Evolutionary conservation across 2,888 invertebrate genomes (phyloP).

Genomic region (Abrostola triplasia): DNA sequence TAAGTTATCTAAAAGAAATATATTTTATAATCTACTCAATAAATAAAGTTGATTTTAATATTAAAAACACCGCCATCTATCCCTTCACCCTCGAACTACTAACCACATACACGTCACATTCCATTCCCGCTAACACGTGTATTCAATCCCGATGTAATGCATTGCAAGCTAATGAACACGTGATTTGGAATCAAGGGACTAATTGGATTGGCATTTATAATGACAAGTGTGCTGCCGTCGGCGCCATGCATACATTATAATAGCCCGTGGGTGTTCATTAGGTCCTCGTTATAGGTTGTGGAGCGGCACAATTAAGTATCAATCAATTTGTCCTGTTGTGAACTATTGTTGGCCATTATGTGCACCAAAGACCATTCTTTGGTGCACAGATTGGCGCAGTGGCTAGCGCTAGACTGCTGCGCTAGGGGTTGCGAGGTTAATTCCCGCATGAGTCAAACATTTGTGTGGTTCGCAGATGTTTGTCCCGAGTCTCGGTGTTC

Average conservation of each 20-base stretch:
- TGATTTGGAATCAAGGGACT: slow-evolving; percentile 42
- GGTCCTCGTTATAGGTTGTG: neutral
- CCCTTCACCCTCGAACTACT: neutral
- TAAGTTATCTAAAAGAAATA: too few relatives aligned
- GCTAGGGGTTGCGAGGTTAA: too few relatives aligned
- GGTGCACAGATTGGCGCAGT: too few relatives aligned
- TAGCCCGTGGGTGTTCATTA: neutral
- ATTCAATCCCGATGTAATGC: slow-evolving; percentile 27
- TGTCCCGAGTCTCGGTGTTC: too few relatives aligned
- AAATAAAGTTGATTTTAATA: neutral
- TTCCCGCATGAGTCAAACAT: too few relatives aligned
- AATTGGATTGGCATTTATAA: slow-evolving; percentile 40
- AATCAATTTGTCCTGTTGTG: neutral
- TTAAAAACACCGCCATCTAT: neutral
- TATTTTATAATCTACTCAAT: neutral
- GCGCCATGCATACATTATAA: neutral
- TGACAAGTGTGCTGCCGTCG: slow-evolving; percentile 10
- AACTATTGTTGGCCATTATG: neutral
- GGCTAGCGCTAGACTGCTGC: too few relatives aligned
- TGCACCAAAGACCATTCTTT: too few relatives aligned
- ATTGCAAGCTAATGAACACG: slow-evolving; percentile 42
- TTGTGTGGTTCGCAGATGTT: too few relatives aligned
- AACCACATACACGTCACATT: neutral
- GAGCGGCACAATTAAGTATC: neutral
- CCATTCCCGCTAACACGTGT: slow-evolving; percentile 10